Conservation (phyloP, 2,113 vertebrate genomes). For the Panthera leo region DNA sequence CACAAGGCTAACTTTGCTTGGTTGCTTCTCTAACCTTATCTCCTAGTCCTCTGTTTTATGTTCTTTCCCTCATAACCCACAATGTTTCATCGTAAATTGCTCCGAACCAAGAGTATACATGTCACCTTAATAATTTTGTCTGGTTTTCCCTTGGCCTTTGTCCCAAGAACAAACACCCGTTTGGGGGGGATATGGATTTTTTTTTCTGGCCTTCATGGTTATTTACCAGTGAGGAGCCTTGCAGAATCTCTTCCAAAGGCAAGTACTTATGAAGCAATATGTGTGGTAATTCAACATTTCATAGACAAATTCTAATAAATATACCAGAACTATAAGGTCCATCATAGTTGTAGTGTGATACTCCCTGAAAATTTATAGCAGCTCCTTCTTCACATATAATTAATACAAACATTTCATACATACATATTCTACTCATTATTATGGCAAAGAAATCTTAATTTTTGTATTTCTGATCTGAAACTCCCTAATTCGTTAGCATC, state of each 20-base stretch:
- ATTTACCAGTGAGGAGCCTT: constrained; percentile 18
- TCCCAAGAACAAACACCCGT: background rate
- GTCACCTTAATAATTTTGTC: background rate
- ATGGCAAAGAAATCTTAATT: background rate
- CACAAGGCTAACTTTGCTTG: constrained; percentile 43
- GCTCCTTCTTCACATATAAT: background rate
- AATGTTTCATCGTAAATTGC: background rate
- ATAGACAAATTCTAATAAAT: constrained; percentile 29
- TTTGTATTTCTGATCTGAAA: background rate
- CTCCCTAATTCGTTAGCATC: background rate
- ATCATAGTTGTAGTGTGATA: background rate
- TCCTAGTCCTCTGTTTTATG: background rate
- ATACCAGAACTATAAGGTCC: background rate
- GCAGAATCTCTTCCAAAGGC: background rate
- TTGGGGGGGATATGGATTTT: background rate
- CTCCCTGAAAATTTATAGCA: background rate
- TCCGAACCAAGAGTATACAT: background rate
- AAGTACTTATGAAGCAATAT: background rate
- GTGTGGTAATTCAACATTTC: background rate
- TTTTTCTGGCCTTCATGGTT: background rate
- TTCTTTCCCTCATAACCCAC: background rate
- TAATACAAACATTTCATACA: background rate
- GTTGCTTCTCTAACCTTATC: constrained; percentile 44
- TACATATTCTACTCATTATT: background rate
- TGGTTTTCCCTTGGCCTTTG: constrained; percentile 31